Base-by-base conservation (phyloP, 2,797 vertebrate genomes). In the Sebastes steindachneri region DNA sequence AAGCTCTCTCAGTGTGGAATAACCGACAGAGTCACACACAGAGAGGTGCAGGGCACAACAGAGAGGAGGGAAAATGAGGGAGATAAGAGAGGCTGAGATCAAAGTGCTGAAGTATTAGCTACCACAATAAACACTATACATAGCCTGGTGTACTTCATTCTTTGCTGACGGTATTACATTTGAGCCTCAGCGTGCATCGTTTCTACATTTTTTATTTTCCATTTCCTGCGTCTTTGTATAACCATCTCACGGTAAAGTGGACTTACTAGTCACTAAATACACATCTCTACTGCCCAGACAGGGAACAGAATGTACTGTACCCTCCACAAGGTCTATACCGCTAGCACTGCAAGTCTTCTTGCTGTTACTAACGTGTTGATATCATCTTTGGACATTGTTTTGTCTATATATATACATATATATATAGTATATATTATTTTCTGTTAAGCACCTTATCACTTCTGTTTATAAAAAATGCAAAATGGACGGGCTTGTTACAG, bases 1-100 rank as follows among this genome's bases (percentile, higher is more conserved):
- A 75, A 75, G 84, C 84, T 57, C 76, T 73, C 70, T 80, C 80
- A 55, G 77, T 68, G 84, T 79, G 86, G 83, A 80, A 75, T 82
- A 87, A 82, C 77, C 71, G 88, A 82, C 35, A 3, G 77, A 90
- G 85, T 85, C 67, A 55, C 75, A 81, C 77, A 67, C 73, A 60
- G 70, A 84, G 83, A 83, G 72, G 85, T 78, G 77, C 21, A 53
- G 86, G 76, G 73, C 77, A 74, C 77, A 81, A 58, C 78, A 70
- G 77, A 86, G 78, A 79, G 62, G 76, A 74, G 74, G 65, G 69
- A 75, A 82, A 80, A 86, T 78, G 65, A 89, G 63, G 54, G 55
- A 59, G 84, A 88, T 81, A 68, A 82, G 88, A 80, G 84, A 70
- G 71, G 51, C 66, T 71, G 41, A 76, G 76, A 84, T 77, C 77